These are phyloP conservation scores for Leptoteleia sp. DNA, from an alignment of 1,140 invertebrate species.

Conservation along the genomic window DNA sequence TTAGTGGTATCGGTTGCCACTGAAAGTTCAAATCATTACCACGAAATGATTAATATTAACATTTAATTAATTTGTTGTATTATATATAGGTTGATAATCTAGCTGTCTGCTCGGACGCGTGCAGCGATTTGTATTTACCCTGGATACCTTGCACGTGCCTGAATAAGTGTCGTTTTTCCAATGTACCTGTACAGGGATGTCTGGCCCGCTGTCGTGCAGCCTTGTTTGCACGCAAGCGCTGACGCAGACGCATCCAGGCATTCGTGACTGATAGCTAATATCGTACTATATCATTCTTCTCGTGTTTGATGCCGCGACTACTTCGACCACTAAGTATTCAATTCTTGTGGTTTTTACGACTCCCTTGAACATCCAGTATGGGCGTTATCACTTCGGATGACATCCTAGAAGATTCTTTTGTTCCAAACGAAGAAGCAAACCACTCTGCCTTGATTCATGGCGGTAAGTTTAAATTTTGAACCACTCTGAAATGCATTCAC, in stretches of 20 bases:
- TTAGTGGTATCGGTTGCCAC: no score
- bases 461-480: conserved; percentile 69
- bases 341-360: conserved; percentile 20
- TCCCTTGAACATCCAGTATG: conserved; percentile 70
- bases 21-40: no score
- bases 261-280: conserved; percentile 36
- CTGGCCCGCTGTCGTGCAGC: conserved; percentile 9
- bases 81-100: no score
- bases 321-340: conserved; percentile 28
- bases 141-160: conserved; percentile 12
- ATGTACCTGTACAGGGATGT: conserved; percentile 23
- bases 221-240: conserved; percentile 71
- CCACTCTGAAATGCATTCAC: not conserved
- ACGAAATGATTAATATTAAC: no score
- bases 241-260: conserved; percentile 70
- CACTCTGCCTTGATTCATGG: conserved; percentile 74
- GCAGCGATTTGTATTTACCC: not conserved
- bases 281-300: conserved; percentile 35
- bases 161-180: conserved; percentile 3
- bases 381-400: conserved; percentile 78
- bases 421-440: conserved; percentile 79
- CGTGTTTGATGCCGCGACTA: conserved; percentile 19
- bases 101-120: no score
- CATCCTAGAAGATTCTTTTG: conserved; percentile 73
- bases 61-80: no score